phyloP scores from a whole-genome alignment of 92 coral and sea anemone genomes.

The Heliopora coerulea region DNA sequence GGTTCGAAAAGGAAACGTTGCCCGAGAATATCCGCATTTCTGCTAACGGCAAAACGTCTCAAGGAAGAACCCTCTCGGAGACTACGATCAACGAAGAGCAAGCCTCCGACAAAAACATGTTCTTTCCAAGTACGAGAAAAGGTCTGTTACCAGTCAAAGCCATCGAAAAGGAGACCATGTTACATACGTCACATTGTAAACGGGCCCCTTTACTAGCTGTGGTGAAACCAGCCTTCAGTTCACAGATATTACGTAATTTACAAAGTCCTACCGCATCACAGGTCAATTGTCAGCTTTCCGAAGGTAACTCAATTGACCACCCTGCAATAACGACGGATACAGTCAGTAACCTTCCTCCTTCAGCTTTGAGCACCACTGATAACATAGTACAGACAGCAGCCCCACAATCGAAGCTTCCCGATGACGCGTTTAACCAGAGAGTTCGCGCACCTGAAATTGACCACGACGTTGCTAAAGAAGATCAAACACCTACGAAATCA shows the following conservation, averaged over 20 bases:
- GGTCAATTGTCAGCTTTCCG: background rate
- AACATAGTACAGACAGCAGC: background rate
- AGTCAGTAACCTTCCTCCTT: too few relatives aligned
- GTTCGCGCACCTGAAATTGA: too few relatives aligned
- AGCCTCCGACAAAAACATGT: background rate
- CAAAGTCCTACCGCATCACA: too few relatives aligned
- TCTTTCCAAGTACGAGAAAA: background rate
- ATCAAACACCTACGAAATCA: too few relatives aligned
- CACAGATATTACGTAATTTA: background rate
- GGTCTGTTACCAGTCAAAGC: background rate
- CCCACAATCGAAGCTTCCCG: too few relatives aligned
- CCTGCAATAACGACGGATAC: too few relatives aligned
- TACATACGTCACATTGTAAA: background rate
- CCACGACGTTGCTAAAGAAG: too few relatives aligned
- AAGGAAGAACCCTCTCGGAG: background rate
- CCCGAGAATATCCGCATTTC: background rate
- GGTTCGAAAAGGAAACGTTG: too few relatives aligned
- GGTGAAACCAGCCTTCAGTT: slow-evolving; percentile 20
- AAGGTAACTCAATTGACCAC: background rate
- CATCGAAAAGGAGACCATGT: background rate
- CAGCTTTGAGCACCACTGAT: too few relatives aligned
- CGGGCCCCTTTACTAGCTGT: slow-evolving; percentile 14
- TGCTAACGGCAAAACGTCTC: background rate
- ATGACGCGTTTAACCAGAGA: too few relatives aligned
- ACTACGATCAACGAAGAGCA: background rate